Evolutionary conservation across 2,113 vertebrate genomes (phyloP).

Genomic region (Rhinichthys klamathensis): DNA sequence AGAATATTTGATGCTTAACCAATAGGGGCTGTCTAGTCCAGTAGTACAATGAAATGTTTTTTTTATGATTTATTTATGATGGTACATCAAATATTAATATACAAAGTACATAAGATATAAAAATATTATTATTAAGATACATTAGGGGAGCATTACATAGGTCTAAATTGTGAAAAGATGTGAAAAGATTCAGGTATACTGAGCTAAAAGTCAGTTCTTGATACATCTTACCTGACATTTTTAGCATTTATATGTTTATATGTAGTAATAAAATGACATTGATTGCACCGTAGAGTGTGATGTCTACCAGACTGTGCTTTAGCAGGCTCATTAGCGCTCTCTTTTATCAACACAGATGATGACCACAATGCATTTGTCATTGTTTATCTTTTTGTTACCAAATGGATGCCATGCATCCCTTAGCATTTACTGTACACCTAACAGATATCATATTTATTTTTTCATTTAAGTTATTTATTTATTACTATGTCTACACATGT

Average conservation of each 20-base stretch:
- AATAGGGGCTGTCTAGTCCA: background rate
- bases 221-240: background rate
- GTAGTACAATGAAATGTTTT: background rate
- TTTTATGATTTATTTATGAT: background rate
- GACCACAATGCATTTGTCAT: constrained; percentile 45
- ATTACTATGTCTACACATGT: constrained; percentile 77
- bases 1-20: constrained; percentile 8
- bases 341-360: constrained; percentile 13
- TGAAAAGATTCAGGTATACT: background rate
- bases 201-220: background rate
- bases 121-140: background rate
- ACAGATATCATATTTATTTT: constrained; percentile 83
- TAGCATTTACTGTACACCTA: constrained; percentile 76
- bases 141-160: too few relatives aligned
- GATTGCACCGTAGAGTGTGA: background rate
- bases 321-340: constrained; percentile 1
- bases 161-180: background rate
- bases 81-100: constrained; percentile 1
- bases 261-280: background rate
- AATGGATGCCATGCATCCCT: constrained; percentile 83
- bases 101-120: background rate
- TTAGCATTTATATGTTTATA: constrained; percentile 3
- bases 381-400: constrained; percentile 59
- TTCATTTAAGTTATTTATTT: constrained; percentile 85
- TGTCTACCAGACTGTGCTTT: background rate